Base-by-base conservation (phyloP, 2,888 invertebrate species). In the Dyspetes luteomarginatus region DNA sequence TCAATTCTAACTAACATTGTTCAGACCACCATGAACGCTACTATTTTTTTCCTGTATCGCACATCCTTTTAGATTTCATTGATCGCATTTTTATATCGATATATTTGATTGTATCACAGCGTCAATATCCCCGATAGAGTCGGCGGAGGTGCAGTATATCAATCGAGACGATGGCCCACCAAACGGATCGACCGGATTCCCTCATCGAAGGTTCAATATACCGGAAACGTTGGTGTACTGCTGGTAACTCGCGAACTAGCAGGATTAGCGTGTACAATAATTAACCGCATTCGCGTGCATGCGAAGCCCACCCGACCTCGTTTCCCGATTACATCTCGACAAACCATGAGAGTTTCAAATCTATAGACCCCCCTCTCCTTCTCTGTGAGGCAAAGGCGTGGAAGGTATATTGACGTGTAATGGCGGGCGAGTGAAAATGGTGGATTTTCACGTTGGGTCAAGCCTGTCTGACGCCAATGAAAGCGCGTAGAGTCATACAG, bases 241-340 rank as follows among this genome's bases (percentile, higher is more conserved):
- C 19, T n/a, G n/a, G 9, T 7, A 36, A 9, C 17, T 48, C 15
- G n/a, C 19, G 69, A 75, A 71, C 64, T 43, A 19, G 50, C 68
- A 19, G 71, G 74, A 79, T 84, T 81, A 77, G 78, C 64, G 26
- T 22, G 75, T 68, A 65, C 78, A 81, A 82, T 84, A 81, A 84
- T 84, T 79, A 84, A 84, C 84, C 79, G 73, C 75, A 73, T 55
- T 65, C 17, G 17, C 36, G 48, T 48, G 4, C 17, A 30, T 30
- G 36, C 12, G 2, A 9, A 17, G 1, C 48, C 48, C 30, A 15
- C 9, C 17, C 60, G 19, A 30, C 55, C 36, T 58, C 55, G 5
- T 71, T 36, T 75, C n/a, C n/a, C 41, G 28, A 62, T 68, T 69
- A 43, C 64, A 64, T 69, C 71, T 56, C 67, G 56, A 28, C 22